A percentile compares a stretch with the other conserved stretches of the same genome.
Evolutionary conservation across 1,140 invertebrate genomes (phyloP).

Genomic region (Spodoptera frugiperda): DNA sequence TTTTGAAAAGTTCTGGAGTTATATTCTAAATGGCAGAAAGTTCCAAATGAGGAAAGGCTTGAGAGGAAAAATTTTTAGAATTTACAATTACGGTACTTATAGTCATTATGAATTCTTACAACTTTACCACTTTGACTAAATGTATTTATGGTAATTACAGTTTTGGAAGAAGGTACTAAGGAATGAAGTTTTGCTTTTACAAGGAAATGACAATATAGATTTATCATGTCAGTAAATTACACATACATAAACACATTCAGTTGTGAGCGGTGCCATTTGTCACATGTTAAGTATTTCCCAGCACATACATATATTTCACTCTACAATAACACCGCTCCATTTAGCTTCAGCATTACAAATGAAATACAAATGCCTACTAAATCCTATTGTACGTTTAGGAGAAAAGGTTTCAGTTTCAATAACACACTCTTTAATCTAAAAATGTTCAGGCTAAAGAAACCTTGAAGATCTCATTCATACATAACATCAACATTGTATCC

Average conservation of each 20-base stretch:
- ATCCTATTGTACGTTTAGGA: background rate
- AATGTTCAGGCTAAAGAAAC: constrained; percentile 49
- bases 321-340: constrained; percentile 25
- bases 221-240: constrained; percentile 22
- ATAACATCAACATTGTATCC: too few relatives aligned
- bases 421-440: constrained; percentile 57
- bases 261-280: constrained; percentile 23
- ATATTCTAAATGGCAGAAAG: too few relatives aligned
- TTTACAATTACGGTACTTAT: too few relatives aligned
- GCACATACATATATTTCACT: constrained; percentile 20
- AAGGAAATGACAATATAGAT: constrained; percentile 2
- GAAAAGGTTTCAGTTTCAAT: constrained; percentile 13
- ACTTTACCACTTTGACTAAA: background rate
- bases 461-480: constrained; percentile 55
- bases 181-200: background rate
- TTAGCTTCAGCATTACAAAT: constrained; percentile 13
- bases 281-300: constrained; percentile 35
- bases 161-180: too few relatives aligned
- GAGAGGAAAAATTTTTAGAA: too few relatives aligned
- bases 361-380: constrained; percentile 7
- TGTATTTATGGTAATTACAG: too few relatives aligned
- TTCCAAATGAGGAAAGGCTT: too few relatives aligned
- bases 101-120: background rate
- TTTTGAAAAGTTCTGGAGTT: too few relatives aligned
- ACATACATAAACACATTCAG: constrained; percentile 17